Conservation (phyloP, 2,888 invertebrate species). For the Netelia virgata region DNA sequence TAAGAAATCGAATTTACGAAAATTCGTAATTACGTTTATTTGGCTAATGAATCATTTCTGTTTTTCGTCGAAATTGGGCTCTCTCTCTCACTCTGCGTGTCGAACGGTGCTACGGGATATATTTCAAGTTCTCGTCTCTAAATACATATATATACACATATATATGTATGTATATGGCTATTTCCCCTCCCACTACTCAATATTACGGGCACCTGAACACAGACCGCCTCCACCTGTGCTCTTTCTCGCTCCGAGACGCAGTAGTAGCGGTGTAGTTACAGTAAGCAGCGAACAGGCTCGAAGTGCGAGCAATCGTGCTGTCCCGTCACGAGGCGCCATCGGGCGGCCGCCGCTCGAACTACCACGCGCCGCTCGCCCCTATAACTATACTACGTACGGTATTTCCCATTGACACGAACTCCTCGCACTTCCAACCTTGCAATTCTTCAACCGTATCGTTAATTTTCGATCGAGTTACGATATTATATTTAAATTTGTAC, state of each 20-base stretch:
- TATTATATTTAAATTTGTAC: no score
- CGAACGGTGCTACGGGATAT: neutral
- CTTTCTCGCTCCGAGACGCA: slow-evolving; percentile 49
- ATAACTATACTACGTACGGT: slow-evolving; percentile 7
- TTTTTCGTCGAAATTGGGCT: neutral
- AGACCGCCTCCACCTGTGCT: slow-evolving; percentile 67
- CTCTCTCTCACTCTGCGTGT: neutral
- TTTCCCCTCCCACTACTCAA: slow-evolving; percentile 28
- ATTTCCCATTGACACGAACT: slow-evolving; percentile 2
- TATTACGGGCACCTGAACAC: slow-evolving; percentile 61
- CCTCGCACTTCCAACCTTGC: neutral
- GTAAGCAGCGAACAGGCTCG: slow-evolving; percentile 58
- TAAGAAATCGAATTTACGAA: no score
- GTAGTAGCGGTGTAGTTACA: slow-evolving; percentile 45
- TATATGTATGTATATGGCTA: neutral
- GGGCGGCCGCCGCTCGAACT: slow-evolving; percentile 65
- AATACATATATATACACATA: neutral
- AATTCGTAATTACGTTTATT: neutral
- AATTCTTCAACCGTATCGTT: neutral
- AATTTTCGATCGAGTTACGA: no score
- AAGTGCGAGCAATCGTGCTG: slow-evolving; percentile 61
- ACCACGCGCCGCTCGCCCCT: neutral
- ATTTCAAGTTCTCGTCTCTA: neutral
- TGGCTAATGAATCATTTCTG: neutral
- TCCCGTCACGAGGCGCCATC: slow-evolving; percentile 80